Conservation (phyloP, 2,888 invertebrate genomes). For the Drosophila fungiperda region DNA sequence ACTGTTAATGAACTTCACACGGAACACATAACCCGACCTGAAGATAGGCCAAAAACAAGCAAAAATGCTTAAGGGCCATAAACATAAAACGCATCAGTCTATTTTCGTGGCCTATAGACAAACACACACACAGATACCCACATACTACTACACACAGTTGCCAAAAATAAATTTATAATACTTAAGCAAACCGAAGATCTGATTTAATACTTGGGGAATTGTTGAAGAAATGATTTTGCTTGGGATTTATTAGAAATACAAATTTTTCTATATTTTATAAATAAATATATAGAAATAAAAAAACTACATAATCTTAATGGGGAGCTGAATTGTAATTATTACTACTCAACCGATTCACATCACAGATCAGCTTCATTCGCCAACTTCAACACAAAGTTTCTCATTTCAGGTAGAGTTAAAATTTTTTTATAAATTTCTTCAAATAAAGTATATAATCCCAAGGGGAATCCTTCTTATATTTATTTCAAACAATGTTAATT, state of each 20-base stretch:
- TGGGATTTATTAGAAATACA: background rate
- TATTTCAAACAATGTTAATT: background rate
- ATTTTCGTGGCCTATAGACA: background rate
- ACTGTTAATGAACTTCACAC: slow-evolving; percentile 65
- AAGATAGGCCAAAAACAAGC: background rate
- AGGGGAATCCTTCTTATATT: background rate
- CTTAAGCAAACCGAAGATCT: background rate
- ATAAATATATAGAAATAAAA: background rate
- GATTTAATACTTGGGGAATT: background rate
- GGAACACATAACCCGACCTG: slow-evolving; percentile 21
- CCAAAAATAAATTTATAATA: too few relatives aligned
- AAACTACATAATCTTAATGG: background rate
- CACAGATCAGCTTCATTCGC: background rate
- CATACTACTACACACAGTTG: background rate
- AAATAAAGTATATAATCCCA: background rate
- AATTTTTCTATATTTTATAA: background rate
- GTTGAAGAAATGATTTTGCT: background rate
- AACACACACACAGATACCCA: background rate
- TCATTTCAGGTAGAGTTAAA: too few relatives aligned
- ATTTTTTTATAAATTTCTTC: background rate
- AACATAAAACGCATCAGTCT: slow-evolving; percentile 35
- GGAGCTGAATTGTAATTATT: background rate
- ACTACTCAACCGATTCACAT: background rate
- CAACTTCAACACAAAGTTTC: too few relatives aligned
- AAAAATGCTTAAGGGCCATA: slow-evolving; percentile 6